Evolutionary conservation across 23 tunicate species (phyloP).

Genomic region (Phallusia fumigata): DNA sequence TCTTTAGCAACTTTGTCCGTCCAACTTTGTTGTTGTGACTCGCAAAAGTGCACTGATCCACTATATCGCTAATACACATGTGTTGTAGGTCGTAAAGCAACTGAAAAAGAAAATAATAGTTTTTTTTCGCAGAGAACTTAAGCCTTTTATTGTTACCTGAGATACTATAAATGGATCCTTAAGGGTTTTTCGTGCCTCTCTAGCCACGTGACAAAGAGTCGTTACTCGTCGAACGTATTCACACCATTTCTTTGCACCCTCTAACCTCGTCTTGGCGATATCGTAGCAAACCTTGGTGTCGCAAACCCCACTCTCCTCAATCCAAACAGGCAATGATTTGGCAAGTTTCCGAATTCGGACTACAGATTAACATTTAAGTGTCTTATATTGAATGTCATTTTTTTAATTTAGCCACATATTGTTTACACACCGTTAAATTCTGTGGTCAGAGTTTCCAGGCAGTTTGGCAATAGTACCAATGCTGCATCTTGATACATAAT

Average conservation of each 20-base stretch:
- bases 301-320: constrained; percentile 18
- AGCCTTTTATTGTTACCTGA: constrained; percentile 34
- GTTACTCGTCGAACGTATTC: constrained; percentile 77
- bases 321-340: constrained; percentile 66
- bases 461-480: constrained; percentile 56
- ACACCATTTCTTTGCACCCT: constrained; percentile 65
- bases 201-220: constrained; percentile 91
- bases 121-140: too few species aligned
- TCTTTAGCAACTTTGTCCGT: background rate
- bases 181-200: constrained; percentile 85
- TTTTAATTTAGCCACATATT: background rate
- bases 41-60: constrained; percentile 60
- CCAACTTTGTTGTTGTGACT: constrained; percentile 16
- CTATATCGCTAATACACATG: constrained; percentile 38
- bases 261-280: constrained; percentile 35
- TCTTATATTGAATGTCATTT: background rate
- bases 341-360: constrained; percentile 86
- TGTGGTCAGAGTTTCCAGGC: constrained; percentile 68
- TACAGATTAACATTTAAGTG: constrained; percentile 3
- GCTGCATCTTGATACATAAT: constrained; percentile 77
- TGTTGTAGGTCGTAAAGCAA: constrained; percentile 32
- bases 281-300: constrained; percentile 13
- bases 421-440: constrained; percentile 76
- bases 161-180: constrained; percentile 44
- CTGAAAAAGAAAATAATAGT: too few species aligned